Base-by-base conservation (phyloP, 1,140 invertebrate species). In the Musca vetustissima region DNA sequence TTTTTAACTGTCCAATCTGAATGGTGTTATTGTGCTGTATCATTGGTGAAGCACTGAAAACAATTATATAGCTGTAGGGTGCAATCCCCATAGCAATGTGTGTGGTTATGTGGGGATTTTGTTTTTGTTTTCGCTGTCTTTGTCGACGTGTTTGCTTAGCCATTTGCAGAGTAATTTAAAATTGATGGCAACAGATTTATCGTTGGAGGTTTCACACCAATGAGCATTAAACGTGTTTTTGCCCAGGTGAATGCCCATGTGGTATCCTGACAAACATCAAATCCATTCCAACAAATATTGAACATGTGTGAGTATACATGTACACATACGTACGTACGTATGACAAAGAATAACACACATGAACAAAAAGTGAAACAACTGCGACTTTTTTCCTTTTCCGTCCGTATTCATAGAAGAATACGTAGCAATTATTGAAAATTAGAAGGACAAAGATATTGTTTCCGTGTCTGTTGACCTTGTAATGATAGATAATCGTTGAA, bases 101-200 rank as follows among this genome's bases (percentile, higher is more conserved):
- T 43, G 11, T 9, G 4, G 6, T 7, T 43, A 2, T 43, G 36
- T 43, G 36, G 36, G 36, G 36, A 43, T 8, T 43, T 43, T 43
- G 36, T 43, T 43, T 43, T 43, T 43, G 36, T 43, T 43, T 11
- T 11, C 36, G 11, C 13, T 43, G 36, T 43, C 36, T 43, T 21
- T 55, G 21, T 55, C 21, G 25, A 24, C 53, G 28, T 57, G 53
- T 57, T 57, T 57, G 53, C 24, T 57, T 57, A 57, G 25, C 53
- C 53, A 57, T 61, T 61, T 61, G 57, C 36, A 61, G 28, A 61
- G 28, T 61, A 61, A 61, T 61, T 61, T 61, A 19, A 61, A 61
- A 61, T 61, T 61, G 57, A 61, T 61, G 28, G 28, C 57, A 36
- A 61, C 57, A 43, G 57, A 36, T 61, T 61, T 61, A 61, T 61